phyloP scores from a whole-genome alignment of 2,113 vertebrate genomes.

The Zosterops hypoxanthus region DNA sequence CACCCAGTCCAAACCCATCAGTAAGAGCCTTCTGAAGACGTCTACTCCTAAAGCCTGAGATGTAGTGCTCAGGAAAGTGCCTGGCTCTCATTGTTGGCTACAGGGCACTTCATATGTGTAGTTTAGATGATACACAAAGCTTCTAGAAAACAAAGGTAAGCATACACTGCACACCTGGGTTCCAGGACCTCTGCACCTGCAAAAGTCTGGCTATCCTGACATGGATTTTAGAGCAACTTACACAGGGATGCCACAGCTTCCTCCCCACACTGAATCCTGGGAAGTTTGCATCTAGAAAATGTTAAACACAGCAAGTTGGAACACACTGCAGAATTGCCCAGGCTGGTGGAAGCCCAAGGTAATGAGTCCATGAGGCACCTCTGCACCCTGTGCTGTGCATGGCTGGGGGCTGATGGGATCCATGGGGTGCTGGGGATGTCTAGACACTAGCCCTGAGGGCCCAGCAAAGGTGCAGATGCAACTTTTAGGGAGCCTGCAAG shows the following conservation, averaged over 20 bases:
- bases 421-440: fast-evolving
- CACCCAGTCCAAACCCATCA: background rate
- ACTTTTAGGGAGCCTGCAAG: background rate
- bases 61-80: background rate
- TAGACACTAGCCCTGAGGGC: background rate
- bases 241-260: background rate
- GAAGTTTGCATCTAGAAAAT: background rate
- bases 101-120: background rate
- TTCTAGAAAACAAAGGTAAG: background rate
- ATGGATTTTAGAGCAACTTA: background rate
- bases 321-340: background rate
- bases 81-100: background rate
- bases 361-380: fast-evolving
- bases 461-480: background rate
- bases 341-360: background rate
- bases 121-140: fast-evolving
- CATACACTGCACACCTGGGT: fast-evolving
- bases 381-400: background rate
- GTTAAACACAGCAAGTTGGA: fast-evolving
- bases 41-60: background rate
- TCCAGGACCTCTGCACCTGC: background rate
- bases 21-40: background rate
- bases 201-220: background rate
- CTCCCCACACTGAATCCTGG: background rate
- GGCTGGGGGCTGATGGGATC: background rate